Evolutionary conservation across 2,888 invertebrate genomes (phyloP).

Genomic region (Anthoptus insignis): DNA sequence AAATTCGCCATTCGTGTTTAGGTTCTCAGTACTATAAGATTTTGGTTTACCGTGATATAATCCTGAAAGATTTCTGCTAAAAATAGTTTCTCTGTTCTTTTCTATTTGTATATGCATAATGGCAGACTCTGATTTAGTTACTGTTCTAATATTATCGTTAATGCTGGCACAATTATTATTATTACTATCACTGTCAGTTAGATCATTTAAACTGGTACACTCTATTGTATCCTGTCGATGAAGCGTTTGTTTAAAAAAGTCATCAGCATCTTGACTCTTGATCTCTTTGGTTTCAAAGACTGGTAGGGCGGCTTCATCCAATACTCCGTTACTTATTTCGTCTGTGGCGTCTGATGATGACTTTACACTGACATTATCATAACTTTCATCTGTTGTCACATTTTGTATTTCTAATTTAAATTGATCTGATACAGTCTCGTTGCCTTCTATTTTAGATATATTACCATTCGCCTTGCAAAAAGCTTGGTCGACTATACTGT

Average conservation of each 20-base stretch:
- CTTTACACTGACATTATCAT: conserved; percentile 60
- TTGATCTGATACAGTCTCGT: conserved; percentile 38
- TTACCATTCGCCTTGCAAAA: conserved; percentile 65
- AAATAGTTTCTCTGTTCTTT: conserved; percentile 56
- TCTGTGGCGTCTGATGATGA: conserved; percentile 51
- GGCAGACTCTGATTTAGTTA: conserved; percentile 62
- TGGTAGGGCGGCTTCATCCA: conserved; percentile 57
- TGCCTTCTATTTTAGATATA: conserved; percentile 49
- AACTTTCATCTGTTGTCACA: conserved; percentile 74
- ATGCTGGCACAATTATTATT: conserved; percentile 5
- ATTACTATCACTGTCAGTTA: conserved; percentile 40
- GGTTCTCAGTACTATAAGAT: conserved; percentile 76
- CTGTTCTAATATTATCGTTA: conserved; percentile 46
- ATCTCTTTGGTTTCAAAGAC: conserved; percentile 64
- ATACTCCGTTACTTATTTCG: conserved; percentile 45
- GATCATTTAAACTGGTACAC: conserved; percentile 49
- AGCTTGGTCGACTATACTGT: conserved; percentile 72
- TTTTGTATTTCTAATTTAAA: conserved; percentile 67
- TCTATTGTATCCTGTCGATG: conserved; percentile 61
- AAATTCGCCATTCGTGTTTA: conserved; percentile 63
- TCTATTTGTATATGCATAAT: conserved; percentile 54
- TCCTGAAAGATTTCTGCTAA: conserved; percentile 64
- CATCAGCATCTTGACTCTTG: conserved; percentile 71
- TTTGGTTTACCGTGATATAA: conserved; percentile 79
- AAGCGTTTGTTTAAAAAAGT: conserved; percentile 57